Percentiles rank a stretch among this genome's conserved stretches.
Conservation (phyloP, 2,888 invertebrate species). For the Lomographa bimaculata region DNA sequence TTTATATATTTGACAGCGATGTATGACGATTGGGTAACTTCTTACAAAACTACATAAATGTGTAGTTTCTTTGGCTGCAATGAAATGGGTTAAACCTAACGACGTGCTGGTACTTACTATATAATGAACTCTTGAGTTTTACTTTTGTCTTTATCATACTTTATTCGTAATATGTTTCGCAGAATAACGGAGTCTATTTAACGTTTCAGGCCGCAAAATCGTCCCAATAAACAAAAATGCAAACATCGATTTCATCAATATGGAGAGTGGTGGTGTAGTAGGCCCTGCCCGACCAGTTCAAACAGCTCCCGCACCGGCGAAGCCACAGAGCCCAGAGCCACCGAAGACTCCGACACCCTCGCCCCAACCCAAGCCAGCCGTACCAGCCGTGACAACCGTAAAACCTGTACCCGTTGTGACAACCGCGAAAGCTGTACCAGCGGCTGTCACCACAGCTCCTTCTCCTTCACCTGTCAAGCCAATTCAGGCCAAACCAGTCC, state of each 20-base stretch:
- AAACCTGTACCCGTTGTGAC: conserved; percentile 34
- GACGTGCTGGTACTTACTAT: no score
- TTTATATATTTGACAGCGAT: no score
- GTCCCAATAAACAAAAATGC: conserved; percentile 69
- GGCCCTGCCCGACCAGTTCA: conserved; percentile 32
- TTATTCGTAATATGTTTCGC: no score
- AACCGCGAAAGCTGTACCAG: conserved; percentile 34
- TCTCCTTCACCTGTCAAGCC: conserved; percentile 30
- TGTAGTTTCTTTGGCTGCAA: no score
- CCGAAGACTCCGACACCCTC: conserved; percentile 10
- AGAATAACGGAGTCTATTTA: no score
- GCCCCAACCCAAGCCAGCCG: conserved; percentile 22
- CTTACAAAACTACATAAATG: no score
- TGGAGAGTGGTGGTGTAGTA: conserved; percentile 66
- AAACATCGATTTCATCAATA: conserved; percentile 72
- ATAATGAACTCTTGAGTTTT: no score
- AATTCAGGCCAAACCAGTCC: conserved; percentile 21
- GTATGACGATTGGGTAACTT: no score
- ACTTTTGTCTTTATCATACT: no score
- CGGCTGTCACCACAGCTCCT: conserved; percentile 18
- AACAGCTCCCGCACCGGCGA: conserved; percentile 31
- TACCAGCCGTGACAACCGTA: conserved; percentile 28
- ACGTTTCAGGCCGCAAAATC: conserved; percentile 60
- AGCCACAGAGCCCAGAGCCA: conserved; percentile 26
- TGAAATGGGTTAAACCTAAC: no score